These are phyloP conservation scores for Sebastes oblongus DNA, from an alignment of 2,797 vertebrate genomes.

Conservation along the genomic window DNA sequence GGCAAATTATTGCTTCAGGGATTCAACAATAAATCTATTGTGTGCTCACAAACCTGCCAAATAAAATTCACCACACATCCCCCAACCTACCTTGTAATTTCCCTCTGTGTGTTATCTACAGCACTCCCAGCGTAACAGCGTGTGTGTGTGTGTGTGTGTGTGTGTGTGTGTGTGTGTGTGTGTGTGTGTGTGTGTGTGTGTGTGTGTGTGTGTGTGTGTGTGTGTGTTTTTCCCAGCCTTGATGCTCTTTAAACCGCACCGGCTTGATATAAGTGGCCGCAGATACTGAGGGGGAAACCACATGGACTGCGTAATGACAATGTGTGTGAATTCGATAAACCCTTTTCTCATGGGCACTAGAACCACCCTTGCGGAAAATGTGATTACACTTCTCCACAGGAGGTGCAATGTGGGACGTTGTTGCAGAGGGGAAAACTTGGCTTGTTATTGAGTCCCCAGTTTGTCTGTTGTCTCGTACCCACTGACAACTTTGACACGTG, in stretches of 20 bases:
- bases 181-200: conserved; percentile 8
- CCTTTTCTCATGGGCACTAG: conserved; percentile 70
- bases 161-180: conserved; percentile 12
- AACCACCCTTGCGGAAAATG: conserved; percentile 78
- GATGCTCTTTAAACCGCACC: conserved; percentile 57
- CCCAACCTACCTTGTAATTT: conserved; percentile 32
- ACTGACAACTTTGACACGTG: conserved; percentile 12
- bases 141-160: conserved; percentile 4
- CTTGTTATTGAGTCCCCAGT: conserved; percentile 40
- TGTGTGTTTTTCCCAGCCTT: conserved; percentile 31
- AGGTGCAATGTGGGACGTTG: conserved; percentile 41
- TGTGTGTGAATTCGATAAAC: conserved; percentile 78
- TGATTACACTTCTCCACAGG: conserved; percentile 74
- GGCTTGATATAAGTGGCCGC: conserved; percentile 66
- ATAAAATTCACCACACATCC: conserved; percentile 15
- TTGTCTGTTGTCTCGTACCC: conserved; percentile 17
- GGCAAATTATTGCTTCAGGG: background rate
- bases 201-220: background rate
- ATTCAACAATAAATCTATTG: background rate
- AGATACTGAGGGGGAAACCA: conserved; percentile 60
- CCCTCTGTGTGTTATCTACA: conserved; percentile 36
- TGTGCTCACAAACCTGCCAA: conserved; percentile 1
- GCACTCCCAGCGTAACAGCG: conserved; percentile 20
- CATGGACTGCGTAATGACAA: conserved; percentile 72
- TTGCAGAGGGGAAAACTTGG: conserved; percentile 14